Evolutionary conservation across 2,113 vertebrate genomes (phyloP), one percentile per base, ranked within the genome.

Genomic region (Sarotherodon lohbergeri): DNA sequence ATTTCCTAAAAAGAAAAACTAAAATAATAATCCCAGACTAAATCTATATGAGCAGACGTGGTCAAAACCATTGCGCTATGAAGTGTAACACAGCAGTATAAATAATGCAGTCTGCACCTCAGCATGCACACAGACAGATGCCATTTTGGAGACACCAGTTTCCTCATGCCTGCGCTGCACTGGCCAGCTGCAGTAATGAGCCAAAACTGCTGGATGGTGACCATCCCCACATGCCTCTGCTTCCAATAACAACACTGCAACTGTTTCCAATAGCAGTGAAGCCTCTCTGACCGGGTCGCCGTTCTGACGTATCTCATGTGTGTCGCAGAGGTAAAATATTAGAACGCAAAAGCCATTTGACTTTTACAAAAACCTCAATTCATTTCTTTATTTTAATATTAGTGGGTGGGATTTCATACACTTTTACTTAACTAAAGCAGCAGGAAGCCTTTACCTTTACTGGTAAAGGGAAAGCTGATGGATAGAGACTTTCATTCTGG

Each of bases 61-160:
- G 27, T 14, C 41, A 2, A 80, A 83, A 19, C 9, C 71, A 82
- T 41, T 56, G 11, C 7, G 6, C 48, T 39, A 5, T 66, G 7
- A 36, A 13, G 29, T 79, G 68, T 3, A 73, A 41, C 57, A 7
- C 82, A 22, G 71, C 63, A n/a, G 63, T 12, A 63, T 57, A 29
- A 73, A 61, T 86, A 48, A 46, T 59, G 12, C 36, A 80, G 73
- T 39, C 36, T 22, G 39, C 56, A 55, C n/a, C 57, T 79, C 82
- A 22, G 55, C 73, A 56, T 13, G 39, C 52, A 59, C 1, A 4
- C 89, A 82, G 55, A 68, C 63, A 43, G 88, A 83, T 86, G 91
- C 85, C 89, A 89, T 88, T 86, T 88, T 85, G 78, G 85, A 84
- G 56, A 71, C 61, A 80, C 50, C 56, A 71, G 76, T 87, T 24